Evolutionary conservation across 2,113 vertebrate species (phyloP).

Genomic region (Bostrychus sinensis): DNA sequence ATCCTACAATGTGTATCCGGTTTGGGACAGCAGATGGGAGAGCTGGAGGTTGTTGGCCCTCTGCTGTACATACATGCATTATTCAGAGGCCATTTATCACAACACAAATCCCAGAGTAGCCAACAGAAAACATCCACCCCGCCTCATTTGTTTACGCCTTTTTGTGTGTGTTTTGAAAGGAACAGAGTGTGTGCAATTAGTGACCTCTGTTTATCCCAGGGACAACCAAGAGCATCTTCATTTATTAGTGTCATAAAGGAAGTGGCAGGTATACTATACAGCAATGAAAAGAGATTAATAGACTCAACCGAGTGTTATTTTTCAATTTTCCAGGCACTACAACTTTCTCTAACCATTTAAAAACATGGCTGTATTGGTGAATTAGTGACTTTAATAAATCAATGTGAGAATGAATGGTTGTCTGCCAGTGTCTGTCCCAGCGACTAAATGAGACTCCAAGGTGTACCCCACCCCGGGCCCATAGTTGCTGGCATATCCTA

Average conservation of each 20-base stretch:
- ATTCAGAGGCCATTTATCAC: constrained; percentile 71
- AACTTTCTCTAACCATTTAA: too few relatives aligned
- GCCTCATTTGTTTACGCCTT: constrained; percentile 63
- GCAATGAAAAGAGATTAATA: too few relatives aligned
- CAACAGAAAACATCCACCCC: constrained; percentile 53
- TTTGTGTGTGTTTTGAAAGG: constrained; percentile 60
- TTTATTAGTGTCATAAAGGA: constrained; percentile 28
- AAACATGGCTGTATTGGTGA: too few relatives aligned
- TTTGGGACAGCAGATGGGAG: constrained; percentile 62
- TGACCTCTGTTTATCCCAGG: constrained; percentile 61
- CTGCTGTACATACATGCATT: constrained; percentile 62
- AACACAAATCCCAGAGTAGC: constrained; percentile 49
- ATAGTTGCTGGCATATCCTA: too few relatives aligned
- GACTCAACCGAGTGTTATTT: too few relatives aligned
- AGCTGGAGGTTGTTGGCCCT: constrained; percentile 64
- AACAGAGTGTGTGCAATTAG: constrained; percentile 40
- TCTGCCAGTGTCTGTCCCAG: too few relatives aligned
- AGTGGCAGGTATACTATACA: too few relatives aligned
- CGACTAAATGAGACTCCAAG: too few relatives aligned
- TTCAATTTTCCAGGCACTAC: too few relatives aligned
- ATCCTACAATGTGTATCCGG: constrained; percentile 24
- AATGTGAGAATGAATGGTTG: too few relatives aligned
- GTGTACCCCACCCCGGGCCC: too few relatives aligned
- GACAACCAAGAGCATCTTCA: constrained; percentile 42
- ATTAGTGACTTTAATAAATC: too few relatives aligned